These are phyloP conservation scores for Pyrocoelia pectoralis DNA, from an alignment of 2,888 invertebrate species.

Conservation along the genomic window DNA sequence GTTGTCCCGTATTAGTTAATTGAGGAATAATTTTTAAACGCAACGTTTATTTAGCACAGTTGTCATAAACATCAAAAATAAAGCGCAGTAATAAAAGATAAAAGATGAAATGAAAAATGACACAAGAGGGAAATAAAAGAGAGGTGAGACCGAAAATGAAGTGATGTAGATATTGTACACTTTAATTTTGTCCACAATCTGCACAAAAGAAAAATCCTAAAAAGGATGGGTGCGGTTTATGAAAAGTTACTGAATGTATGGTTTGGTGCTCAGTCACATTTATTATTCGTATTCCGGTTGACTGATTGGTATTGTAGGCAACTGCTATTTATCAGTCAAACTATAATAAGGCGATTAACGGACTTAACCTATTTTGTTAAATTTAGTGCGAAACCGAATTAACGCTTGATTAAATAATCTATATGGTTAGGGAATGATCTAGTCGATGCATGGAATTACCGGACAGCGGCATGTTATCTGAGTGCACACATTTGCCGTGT, in stretches of 20 bases:
- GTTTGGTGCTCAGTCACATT: constrained; percentile 20
- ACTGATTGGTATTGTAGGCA: no score
- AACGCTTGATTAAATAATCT: constrained; percentile 16
- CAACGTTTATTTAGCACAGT: constrained; percentile 11
- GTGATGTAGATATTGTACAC: constrained; percentile 32
- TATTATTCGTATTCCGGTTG: constrained; percentile 24
- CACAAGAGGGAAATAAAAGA: constrained; percentile 31
- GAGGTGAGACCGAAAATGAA: constrained; percentile 30
- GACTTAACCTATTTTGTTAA: no score
- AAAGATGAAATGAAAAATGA: constrained; percentile 28
- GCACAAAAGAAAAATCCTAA: constrained; percentile 19
- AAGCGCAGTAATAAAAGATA: constrained; percentile 31
- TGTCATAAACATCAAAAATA: constrained; percentile 26
- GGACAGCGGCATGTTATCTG: constrained; percentile 15
- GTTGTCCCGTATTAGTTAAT: constrained; percentile 8
- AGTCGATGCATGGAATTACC: constrained; percentile 12
- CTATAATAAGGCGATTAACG: no score
- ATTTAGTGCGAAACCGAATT: not conserved
- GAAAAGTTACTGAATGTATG: constrained; percentile 20
- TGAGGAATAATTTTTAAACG: constrained; percentile 1
- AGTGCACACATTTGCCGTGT: constrained; percentile 22
- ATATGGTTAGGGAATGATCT: constrained; percentile 5
- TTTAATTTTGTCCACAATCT: constrained; percentile 15
- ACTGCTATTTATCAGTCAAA: no score
- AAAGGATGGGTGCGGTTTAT: constrained; percentile 10